Evolutionary conservation across 2,113 vertebrate species (phyloP).

Genomic region (Zosterops lateralis): DNA sequence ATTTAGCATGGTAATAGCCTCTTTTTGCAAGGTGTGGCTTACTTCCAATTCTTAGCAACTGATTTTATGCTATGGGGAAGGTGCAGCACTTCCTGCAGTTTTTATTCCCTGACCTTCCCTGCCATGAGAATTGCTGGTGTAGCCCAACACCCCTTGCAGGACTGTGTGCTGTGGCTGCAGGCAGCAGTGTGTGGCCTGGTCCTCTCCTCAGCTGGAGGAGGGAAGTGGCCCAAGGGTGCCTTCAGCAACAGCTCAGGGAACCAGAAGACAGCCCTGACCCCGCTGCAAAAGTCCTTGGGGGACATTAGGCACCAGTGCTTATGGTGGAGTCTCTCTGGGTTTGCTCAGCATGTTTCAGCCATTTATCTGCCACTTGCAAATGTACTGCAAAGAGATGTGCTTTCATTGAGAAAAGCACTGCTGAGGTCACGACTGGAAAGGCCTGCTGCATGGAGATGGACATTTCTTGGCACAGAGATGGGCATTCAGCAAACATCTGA

Average conservation of each 20-base stretch:
- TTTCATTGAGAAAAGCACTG: not conserved
- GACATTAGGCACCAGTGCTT: not conserved
- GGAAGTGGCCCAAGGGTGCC: not conserved
- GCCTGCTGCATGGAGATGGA: not conserved
- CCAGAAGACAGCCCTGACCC: not conserved
- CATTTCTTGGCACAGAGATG: not conserved
- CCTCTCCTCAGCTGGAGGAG: not conserved
- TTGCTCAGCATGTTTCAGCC: not conserved
- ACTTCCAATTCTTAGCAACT: not conserved
- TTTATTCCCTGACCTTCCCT: not conserved
- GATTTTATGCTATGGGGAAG: not conserved
- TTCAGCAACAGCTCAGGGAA: not conserved
- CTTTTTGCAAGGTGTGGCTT: not conserved
- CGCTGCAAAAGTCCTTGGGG: fast-evolving
- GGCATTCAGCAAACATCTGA: not conserved
- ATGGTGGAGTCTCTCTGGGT: not conserved
- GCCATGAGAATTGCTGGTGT: not conserved
- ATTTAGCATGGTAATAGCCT: not conserved
- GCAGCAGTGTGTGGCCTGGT: fast-evolving
- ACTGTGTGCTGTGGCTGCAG: not conserved
- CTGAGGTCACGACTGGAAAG: not conserved
- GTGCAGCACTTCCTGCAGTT: not conserved
- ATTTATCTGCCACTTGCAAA: not conserved
- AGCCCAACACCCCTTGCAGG: not conserved
- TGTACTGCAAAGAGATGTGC: not conserved